Conservation (phyloP, 2,888 invertebrate species). For the Cantharis lateralis region DNA sequence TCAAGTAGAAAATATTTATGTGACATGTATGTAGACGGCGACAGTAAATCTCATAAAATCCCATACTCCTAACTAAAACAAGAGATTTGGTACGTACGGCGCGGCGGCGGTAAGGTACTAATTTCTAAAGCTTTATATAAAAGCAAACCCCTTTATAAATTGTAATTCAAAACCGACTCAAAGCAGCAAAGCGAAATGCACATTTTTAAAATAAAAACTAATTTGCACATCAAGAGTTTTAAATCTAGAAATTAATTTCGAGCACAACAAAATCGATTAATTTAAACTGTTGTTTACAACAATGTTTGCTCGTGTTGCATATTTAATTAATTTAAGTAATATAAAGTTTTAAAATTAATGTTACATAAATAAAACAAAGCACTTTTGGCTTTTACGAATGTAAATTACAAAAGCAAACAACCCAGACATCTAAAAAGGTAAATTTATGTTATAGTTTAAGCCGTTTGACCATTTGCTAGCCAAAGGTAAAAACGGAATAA, state of each 20-base stretch:
- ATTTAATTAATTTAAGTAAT: not conserved
- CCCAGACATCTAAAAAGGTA: not conserved
- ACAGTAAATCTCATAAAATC: not conserved
- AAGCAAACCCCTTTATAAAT: not conserved
- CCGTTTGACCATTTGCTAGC: not conserved
- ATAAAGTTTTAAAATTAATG: not conserved
- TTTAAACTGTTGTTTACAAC: not conserved
- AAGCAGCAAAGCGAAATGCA: not conserved
- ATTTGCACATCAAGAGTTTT: not conserved
- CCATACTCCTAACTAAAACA: not conserved
- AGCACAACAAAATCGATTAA: not conserved
- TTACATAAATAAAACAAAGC: not conserved
- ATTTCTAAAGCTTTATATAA: not conserved
- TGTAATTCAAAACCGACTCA: not conserved
- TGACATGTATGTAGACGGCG: not conserved
- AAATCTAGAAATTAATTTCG: not conserved
- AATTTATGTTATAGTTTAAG: not conserved
- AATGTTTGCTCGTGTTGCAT: not conserved
- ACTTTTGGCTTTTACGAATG: not conserved
- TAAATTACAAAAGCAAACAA: not conserved
- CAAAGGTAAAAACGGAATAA: not conserved
- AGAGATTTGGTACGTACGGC: not conserved
- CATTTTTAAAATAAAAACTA: not conserved
- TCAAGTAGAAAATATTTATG: slow-evolving; percentile 3
- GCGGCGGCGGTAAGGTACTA: not conserved